Evolutionary conservation across 2,888 invertebrate species (phyloP).

Genomic region (Sinopyrophorus schimmeli): DNA sequence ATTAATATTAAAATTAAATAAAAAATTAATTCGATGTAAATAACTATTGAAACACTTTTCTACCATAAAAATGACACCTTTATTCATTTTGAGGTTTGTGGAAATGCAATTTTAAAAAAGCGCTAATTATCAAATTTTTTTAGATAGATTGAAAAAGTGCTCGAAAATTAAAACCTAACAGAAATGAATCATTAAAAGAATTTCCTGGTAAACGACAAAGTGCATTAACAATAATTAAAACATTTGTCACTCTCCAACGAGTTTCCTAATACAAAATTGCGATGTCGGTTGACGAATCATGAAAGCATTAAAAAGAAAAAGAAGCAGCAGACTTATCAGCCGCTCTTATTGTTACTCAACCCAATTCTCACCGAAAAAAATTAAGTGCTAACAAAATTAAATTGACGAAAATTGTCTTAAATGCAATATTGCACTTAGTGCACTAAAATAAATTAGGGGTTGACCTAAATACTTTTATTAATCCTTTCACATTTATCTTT

Average conservation of each 20-base stretch:
- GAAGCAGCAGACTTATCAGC: neutral
- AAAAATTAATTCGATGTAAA: too few relatives aligned
- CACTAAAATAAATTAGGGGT: conserved; percentile 14
- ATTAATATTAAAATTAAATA: too few relatives aligned
- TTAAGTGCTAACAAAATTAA: conserved; percentile 8
- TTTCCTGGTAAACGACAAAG: conserved; percentile 13
- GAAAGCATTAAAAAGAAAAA: neutral
- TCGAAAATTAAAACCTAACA: too few relatives aligned
- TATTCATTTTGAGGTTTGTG: too few relatives aligned
- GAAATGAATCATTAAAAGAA: neutral
- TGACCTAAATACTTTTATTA: conserved; percentile 16
- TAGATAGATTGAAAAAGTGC: neutral
- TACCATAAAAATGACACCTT: too few relatives aligned
- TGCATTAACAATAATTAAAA: conserved; percentile 11
- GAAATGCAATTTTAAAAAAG: too few relatives aligned
- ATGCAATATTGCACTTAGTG: conserved; percentile 15
- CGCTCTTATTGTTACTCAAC: conserved; percentile 1
- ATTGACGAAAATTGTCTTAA: conserved; percentile 25
- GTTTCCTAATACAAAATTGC: neutral
- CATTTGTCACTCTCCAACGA: conserved; percentile 7
- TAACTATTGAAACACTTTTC: too few relatives aligned
- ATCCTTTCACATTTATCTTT: neutral
- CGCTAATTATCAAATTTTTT: neutral
- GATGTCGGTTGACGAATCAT: neutral
- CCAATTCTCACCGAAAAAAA: conserved; percentile 17